Evolutionary conservation across 1,140 invertebrate species (phyloP), one percentile per base, ranked within the genome.

Genomic region (Rhagoletis zephyria): DNA sequence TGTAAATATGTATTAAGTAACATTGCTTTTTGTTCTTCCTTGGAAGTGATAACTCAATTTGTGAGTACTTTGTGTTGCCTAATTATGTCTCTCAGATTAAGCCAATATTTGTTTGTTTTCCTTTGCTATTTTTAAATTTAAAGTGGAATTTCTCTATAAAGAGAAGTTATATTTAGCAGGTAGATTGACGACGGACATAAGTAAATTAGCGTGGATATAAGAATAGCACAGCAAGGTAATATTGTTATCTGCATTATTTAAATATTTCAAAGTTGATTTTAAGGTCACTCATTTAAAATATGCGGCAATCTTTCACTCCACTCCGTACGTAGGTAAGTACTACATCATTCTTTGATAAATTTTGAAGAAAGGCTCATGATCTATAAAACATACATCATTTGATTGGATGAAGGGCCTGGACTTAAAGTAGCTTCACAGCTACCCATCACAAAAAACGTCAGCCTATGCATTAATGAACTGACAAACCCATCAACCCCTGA

Each of bases 1-100:
- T 60, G 6, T 12, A 60, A 60, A 60, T 14, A 63, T 12, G 12
- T 48, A 74, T 48, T 74, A 45, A 42, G 42, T 42, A 14, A 2
- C 14, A 63, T 40, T 74, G 42, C 45, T 70, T 70, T 70, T 70
- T 10, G 40, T 45, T 45, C 10, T 45, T 70, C 4, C 67, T 74
- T 48, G 67, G 67, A 45, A 74, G 42, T 74, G 42, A 74, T 74
- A 45, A 74, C 16, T 40, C 40, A 45, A 74, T 74, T 74, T 74
- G 45, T n/a, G 40, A 74, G 12, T 48, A 60, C 12, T 60, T 60
- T 60, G 30, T 30, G 51, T 10, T 56, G 51, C 5, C 2, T 7
- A 56, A 56, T 56, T 7, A 56, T 10, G 51, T 56, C 51, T 56
- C 51, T 7, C 1, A 10, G 51, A 7, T 7, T 56, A 56, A 7